Evolutionary conservation across 1,140 invertebrate genomes (phyloP), one percentile per base, ranked within the genome.

Genomic region (Lutraria rhynchaena): DNA sequence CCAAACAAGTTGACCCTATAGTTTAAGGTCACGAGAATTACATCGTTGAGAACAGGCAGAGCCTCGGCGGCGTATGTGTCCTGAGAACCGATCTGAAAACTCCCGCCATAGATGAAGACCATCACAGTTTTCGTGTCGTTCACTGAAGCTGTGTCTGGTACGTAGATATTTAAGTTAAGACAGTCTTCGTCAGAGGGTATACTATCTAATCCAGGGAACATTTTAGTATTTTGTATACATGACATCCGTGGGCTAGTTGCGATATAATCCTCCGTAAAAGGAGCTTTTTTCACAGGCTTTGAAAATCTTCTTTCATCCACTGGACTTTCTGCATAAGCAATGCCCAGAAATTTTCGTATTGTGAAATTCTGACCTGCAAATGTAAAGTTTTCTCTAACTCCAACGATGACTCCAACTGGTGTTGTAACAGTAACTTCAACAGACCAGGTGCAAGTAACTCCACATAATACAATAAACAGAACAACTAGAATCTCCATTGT

Each of bases 101-200:
- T 97, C 55, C 74, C 74, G 19, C 98, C 98, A 91, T 97, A 98
- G 78, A 99, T 96, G 97, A 97, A 98, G 35, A 99, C 94, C 95
- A 98, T 95, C 27, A 98, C 97, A 29, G 97, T 95, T 87, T 95
- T 96, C 9, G 33, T 35, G 7, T 78, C 35, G 1, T 33, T 35
- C 27, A 27, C 24, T 7, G 55, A 87, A 19, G 60, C 49, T 90
- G 19, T n/a, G 11, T 91, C 87, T 1, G 97, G 97, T 83, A 95
- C 89, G 93, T 93, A 94, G 19, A 99, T 96, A 92, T 97, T 98
- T 71, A 99, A 94, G 91, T 97, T 98, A 15, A 99, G 94, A 92
- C 98, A 99, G 92, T 99, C 98, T 94, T 99, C 98, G n/a, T 37
- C 31, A 7, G 33, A 11, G 5, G 61, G 31, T 22, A 24, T 3